Percentiles rank a stretch among this genome's conserved stretches.
Conservation (phyloP, 2,113 vertebrate genomes). For the Mormoops blainvillei region DNA sequence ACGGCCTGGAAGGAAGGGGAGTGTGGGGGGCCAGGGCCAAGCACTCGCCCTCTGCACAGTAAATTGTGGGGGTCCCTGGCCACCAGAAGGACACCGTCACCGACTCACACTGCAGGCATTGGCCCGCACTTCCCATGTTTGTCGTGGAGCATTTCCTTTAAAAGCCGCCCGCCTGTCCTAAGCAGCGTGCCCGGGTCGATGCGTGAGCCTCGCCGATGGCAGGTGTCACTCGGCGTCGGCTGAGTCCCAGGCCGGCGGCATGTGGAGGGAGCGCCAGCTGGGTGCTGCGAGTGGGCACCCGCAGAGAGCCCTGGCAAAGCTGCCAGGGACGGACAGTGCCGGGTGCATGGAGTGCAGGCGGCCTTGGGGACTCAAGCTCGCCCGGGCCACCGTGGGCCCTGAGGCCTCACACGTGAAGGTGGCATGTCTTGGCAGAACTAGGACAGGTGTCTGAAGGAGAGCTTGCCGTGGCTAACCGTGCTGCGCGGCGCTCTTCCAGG, state of each 20-base stretch:
- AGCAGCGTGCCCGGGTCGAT: not conserved
- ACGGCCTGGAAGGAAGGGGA: fast-evolving
- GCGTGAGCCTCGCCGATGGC: not conserved
- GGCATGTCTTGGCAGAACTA: fast-evolving
- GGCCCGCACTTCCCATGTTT: not conserved
- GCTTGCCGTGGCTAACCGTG: fast-evolving
- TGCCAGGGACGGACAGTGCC: no score
- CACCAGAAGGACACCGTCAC: fast-evolving
- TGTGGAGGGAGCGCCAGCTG: not conserved
- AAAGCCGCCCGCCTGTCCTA: fast-evolving
- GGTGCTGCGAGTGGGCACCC: fast-evolving
- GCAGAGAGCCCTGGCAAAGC: no score
- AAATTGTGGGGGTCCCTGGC: fast-evolving
- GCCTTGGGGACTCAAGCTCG: fast-evolving
- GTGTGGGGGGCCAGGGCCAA: fast-evolving
- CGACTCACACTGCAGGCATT: fast-evolving
- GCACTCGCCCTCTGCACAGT: fast-evolving
- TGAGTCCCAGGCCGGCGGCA: fast-evolving
- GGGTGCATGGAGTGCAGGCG: no score
- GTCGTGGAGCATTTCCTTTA: not conserved
- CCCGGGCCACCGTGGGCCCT: not conserved
- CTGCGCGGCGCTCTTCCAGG: not conserved
- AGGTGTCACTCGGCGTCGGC: fast-evolving
- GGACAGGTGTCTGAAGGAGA: not conserved
- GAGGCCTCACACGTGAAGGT: fast-evolving